Evolutionary conservation across 2,113 vertebrate species (phyloP).

Genomic region (Sapajus apella): DNA sequence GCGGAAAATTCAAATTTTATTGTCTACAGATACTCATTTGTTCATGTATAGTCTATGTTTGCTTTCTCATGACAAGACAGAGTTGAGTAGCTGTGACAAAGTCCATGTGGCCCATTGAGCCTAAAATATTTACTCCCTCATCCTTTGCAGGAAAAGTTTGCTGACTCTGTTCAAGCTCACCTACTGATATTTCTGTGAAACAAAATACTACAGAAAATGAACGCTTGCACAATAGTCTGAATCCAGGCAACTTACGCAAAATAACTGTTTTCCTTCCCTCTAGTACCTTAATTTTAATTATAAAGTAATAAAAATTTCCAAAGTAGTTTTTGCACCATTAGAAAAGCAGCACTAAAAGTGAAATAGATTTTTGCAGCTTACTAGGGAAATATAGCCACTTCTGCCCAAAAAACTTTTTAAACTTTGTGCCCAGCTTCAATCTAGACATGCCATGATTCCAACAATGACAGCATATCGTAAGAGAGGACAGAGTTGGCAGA

Average conservation of each 20-base stretch:
- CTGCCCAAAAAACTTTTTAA: neutral
- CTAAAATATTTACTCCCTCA: neutral
- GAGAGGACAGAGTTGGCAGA: neutral
- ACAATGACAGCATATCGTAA: neutral
- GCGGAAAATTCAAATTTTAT: neutral
- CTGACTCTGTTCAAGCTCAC: neutral
- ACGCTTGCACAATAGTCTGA: neutral
- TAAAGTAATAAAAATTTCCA: neutral
- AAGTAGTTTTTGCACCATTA: neutral
- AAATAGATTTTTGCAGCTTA: neutral
- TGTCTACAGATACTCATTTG: neutral
- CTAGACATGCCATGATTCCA: neutral
- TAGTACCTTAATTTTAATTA: neutral
- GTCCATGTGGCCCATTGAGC: neutral
- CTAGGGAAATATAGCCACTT: neutral
- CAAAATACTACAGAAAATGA: neutral
- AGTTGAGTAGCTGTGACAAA: neutral
- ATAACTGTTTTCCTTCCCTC: neutral
- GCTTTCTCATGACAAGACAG: neutral
- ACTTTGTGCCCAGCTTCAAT: neutral
- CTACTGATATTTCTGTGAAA: neutral
- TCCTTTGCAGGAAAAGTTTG: neutral
- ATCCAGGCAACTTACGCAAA: neutral
- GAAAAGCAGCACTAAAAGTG: neutral
- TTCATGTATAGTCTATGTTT: neutral